These are phyloP conservation scores for Thecophora atra DNA, from an alignment of 2,888 invertebrate species.

Conservation along the genomic window DNA sequence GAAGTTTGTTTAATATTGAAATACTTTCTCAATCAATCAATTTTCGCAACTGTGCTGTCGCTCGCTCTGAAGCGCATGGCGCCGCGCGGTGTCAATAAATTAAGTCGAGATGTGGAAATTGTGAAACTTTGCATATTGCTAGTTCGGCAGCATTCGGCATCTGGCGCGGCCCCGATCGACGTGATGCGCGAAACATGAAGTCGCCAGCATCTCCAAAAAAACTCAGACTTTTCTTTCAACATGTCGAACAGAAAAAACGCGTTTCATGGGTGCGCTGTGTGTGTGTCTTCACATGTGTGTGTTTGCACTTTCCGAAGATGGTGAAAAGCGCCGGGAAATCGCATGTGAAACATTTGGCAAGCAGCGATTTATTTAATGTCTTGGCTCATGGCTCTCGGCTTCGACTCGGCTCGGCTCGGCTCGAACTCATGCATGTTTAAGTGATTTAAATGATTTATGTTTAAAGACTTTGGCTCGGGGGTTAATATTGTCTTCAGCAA, in stretches of 20 bases:
- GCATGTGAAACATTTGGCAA: conserved; percentile 64
- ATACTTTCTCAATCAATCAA: conserved; percentile 35
- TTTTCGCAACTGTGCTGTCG: background rate
- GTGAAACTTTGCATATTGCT: conserved; percentile 16
- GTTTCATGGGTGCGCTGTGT: background rate
- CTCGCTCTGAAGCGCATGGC: background rate
- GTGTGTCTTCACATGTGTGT: conserved; percentile 6
- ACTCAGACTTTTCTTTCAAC: conserved; percentile 32
- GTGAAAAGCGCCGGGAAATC: conserved; percentile 50
- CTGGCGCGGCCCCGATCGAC: conserved; percentile 54
- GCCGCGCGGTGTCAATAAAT: conserved; percentile 24
- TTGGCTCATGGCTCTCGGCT: conserved; percentile 45
- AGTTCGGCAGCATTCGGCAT: conserved; percentile 50
- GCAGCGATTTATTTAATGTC: conserved; percentile 66
- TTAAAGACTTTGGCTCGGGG: conserved; percentile 57
- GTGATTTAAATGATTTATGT: conserved; percentile 67
- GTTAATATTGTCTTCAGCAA: conserved; percentile 54
- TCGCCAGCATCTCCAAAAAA: background rate
- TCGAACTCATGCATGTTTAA: conserved; percentile 60
- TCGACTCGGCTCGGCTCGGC: background rate
- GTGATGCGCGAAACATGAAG: conserved; percentile 44
- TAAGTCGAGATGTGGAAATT: conserved; percentile 22
- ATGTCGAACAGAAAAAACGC: conserved; percentile 21
- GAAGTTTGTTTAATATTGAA: conserved; percentile 28
- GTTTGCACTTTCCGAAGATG: conserved; percentile 47